These are phyloP conservation scores for Rhagoletis zephyria DNA, from an alignment of 1,140 invertebrate genomes.

Conservation along the genomic window DNA sequence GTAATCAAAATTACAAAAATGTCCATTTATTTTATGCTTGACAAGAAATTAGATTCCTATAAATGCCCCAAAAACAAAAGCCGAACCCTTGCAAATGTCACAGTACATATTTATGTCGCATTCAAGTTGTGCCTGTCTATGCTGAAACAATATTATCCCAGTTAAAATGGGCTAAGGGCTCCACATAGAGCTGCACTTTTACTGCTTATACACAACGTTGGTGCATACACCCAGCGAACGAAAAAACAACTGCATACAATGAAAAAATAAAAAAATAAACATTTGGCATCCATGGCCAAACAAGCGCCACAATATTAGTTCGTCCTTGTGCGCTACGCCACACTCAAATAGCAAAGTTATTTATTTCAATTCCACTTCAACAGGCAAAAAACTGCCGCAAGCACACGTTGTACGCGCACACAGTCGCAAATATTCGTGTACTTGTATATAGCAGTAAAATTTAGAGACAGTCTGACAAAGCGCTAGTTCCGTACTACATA, in stretches of 20 bases:
- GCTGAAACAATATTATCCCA: not conserved
- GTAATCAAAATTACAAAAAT: too few species aligned
- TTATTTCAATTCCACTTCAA: conserved; percentile 47
- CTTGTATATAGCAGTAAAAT: too few species aligned
- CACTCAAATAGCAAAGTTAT: not conserved
- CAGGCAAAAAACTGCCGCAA: not conserved
- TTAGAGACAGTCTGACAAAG: too few species aligned
- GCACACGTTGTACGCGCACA: not conserved
- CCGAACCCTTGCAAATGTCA: not conserved
- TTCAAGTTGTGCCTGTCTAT: not conserved
- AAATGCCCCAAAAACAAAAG: too few species aligned
- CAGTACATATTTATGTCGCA: not conserved
- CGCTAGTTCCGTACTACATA: too few species aligned
- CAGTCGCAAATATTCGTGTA: not conserved
- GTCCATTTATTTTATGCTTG: too few species aligned
- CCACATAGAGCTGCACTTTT: not conserved
- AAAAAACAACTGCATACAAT: not conserved
- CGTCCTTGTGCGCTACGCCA: not conserved
- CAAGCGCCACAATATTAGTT: not conserved
- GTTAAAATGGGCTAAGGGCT: not conserved
- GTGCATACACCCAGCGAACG: not conserved
- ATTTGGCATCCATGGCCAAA: not conserved
- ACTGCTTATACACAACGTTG: not conserved
- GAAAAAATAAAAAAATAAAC: not conserved
- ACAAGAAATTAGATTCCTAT: too few species aligned